Base-by-base conservation (phyloP, 1,140 invertebrate genomes). In the Lasioglossum albipes region DNA sequence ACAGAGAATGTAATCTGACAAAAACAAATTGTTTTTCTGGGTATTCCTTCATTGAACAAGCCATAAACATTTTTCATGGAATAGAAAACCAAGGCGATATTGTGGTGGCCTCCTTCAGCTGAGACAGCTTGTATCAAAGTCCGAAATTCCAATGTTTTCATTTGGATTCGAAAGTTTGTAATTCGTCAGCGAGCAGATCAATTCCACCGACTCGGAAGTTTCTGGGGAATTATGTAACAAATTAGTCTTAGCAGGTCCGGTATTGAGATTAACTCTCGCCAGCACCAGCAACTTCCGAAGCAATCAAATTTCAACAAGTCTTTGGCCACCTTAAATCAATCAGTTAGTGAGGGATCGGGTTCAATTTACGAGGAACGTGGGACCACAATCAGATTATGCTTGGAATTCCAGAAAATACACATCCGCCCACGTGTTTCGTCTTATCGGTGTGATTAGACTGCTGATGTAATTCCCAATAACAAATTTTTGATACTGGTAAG, bases 321-420 rank as follows among this genome's bases (percentile, higher is more conserved):
- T 65, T 65, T 65, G 62, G 62, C 13, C 62, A 65, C 62, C 31
- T 65, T 65, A 65, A 65, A 65, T 65, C 62, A 65, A 65, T 41
- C 62, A 65, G 22, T 64, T 64, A 64, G 62, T 36, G 31, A 65
- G 62, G 31, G 41, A 65, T 65, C 62, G n/a, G 13, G 62, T 41
- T 36, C 62, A 65, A 65, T 65, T 65, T 65, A 41, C 62, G 62
- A 41, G 62, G 31, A 65, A 65, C 62, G 62, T 9, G 2, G 31
- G 31, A 16, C 31, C 31, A 41, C 62, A 36, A 64, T 65, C 62
- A 13, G 62, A 65, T 65, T 65, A 65, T 20, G 31, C 7, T 20
- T 41, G 31, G 31, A 65, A 18, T 41, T 36, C 62, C 62, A 41
- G 62, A 65, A 65, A 65, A 65, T 41, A 65, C 31, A 65, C 13